Evolutionary conservation across 2,113 vertebrate species (phyloP).

Genomic region (Fukomys damarensis): DNA sequence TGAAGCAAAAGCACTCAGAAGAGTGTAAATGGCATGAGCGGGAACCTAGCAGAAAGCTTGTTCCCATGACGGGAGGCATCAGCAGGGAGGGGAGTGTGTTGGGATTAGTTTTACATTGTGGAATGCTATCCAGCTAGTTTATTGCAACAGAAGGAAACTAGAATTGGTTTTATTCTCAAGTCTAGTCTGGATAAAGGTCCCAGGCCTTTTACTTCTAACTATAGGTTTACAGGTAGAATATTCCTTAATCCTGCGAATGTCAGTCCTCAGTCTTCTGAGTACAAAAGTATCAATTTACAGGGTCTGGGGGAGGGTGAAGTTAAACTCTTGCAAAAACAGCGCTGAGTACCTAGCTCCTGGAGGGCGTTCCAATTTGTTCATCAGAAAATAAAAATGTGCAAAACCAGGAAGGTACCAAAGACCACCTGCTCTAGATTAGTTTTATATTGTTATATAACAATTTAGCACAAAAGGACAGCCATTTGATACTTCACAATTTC

Average conservation of each 20-base stretch:
- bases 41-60: not conserved
- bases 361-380: not conserved
- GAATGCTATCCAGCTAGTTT: not conserved
- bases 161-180: not conserved
- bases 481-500: not conserved
- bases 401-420: not conserved
- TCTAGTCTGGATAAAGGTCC: not conserved
- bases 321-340: not conserved
- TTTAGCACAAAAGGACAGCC: not conserved
- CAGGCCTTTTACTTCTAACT: not conserved
- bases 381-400: not conserved
- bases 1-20: conserved; percentile 10
- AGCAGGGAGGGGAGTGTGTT: not conserved
- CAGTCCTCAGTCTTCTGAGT: not conserved
- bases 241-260: not conserved
- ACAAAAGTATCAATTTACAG: not conserved
- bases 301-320: not conserved
- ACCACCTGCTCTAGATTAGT: not conserved
- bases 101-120: not conserved
- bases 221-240: not conserved
- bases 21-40: not conserved
- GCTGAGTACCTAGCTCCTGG: not conserved
- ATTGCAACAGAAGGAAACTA: not conserved
- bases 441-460: not conserved
- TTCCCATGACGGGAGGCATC: not conserved